These are phyloP conservation scores for Coracopsis vasa DNA, from an alignment of 2,113 vertebrate species.

Conservation along the genomic window DNA sequence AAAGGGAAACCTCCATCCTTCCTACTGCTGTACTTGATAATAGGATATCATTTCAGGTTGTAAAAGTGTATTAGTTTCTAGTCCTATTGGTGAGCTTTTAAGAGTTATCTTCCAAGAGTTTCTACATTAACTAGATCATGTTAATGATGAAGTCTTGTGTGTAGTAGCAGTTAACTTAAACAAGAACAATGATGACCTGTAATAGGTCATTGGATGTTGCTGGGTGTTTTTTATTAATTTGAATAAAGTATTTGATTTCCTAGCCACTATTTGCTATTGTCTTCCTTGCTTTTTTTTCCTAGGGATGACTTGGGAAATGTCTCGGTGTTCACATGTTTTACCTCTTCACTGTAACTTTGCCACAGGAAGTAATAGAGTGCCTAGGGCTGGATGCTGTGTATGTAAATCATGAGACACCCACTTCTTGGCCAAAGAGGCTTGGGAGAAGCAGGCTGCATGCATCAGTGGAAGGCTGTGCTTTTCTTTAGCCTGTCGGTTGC, in stretches of 20 bases:
- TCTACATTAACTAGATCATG: background rate
- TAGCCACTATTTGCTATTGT: background rate
- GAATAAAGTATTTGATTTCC: background rate
- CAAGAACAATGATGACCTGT: background rate
- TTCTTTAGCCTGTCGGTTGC: background rate
- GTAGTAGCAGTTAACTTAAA: background rate
- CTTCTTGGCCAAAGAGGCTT: background rate
- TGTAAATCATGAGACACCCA: background rate
- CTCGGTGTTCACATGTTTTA: background rate
- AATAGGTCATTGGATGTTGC: background rate
- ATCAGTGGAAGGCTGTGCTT: background rate
- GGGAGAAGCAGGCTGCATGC: background rate
- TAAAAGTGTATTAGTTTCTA: background rate
- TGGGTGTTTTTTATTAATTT: background rate
- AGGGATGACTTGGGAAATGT: background rate
- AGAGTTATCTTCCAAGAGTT: background rate
- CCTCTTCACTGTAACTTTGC: background rate
- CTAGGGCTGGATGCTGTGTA: background rate
- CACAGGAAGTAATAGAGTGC: background rate
- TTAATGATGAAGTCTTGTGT: background rate
- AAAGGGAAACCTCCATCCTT: background rate
- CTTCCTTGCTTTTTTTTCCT: background rate
- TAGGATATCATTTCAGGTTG: background rate
- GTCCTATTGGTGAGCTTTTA: background rate
- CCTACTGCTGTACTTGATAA: background rate